phyloP scores from a whole-genome alignment of 2,797 vertebrate genomes.

The Philypnodon macrostomus region DNA sequence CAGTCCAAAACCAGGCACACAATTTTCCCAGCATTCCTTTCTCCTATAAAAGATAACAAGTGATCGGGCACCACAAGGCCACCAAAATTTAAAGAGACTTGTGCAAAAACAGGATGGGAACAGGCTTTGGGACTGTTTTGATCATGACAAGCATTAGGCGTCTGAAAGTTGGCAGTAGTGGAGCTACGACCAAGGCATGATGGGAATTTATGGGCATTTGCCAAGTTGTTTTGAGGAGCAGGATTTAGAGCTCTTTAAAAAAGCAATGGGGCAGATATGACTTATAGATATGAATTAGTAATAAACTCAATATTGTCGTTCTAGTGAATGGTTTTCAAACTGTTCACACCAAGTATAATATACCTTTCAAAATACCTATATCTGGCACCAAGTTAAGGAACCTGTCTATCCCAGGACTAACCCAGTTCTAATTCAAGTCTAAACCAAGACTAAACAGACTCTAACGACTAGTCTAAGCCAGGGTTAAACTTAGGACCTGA shows the following conservation, averaged over 20 bases:
- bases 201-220: conserved; percentile 46
- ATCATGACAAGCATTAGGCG: conserved; percentile 26
- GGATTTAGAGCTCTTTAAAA: not conserved
- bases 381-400: no score
- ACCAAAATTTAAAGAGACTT: conserved; percentile 37
- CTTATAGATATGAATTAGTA: no score
- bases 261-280: conserved; percentile 16
- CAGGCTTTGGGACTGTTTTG: conserved; percentile 52
- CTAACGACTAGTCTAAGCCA: no score
- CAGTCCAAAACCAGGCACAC: conserved; percentile 22
- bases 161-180: conserved; percentile 36
- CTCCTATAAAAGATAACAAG: conserved; percentile 62
- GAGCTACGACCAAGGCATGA: conserved; percentile 31
- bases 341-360: no score
- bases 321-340: no score
- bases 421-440: no score
- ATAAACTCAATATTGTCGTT: no score
- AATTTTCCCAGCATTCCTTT: conserved; percentile 68
- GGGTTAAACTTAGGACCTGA: no score
- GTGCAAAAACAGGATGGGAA: conserved; percentile 70
- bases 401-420: no score
- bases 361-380: no score
- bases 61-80: conserved; percentile 36
- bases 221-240: conserved; percentile 47
- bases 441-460: no score